Evolutionary conservation across 2,797 vertebrate species (phyloP), one percentile per base, ranked within the genome.

Genomic region (Arnoldichthys spilopterus): DNA sequence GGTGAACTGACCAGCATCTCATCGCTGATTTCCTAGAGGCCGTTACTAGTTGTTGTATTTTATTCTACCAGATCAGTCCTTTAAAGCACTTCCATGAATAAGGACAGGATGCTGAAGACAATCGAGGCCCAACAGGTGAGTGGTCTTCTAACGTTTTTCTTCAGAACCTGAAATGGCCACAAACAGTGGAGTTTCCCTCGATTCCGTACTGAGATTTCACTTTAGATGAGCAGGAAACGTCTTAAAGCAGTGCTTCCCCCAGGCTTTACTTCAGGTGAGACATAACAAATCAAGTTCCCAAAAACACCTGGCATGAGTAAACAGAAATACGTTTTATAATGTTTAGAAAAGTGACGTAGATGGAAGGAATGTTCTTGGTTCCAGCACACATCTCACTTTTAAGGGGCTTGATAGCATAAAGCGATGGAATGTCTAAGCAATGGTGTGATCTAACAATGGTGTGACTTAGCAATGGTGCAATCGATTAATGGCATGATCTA

Each of bases 161-260:
- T 11, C 34, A 40, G 8, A 64, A 61, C 24, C 7, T 26, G 2
- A 40, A 22, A 24, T 37, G 20, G 4, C 15, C 54, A 28, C 20
- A 28, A 58, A 32, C 26, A n/a, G 1, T 37, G 61, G 20, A 37
- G 18, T 63, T 61, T 63, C 22, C 40, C 26, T n/a, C 22, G 12
- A 66, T 43, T 2, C n/a, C 12, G 7, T 45, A 24, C 3, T 9
- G 12, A 66, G 37, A 45, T 40, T 74, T 40, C 40, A 0, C 43
- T 61, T 37, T 20, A 7, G 26, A 32, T 59, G 47, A 58, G 28
- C 54, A 70, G 67, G 76, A 71, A 77, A 77, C 40, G 28, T 45
- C 37, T 43, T 11, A 47, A 45, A 56, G 37, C 34, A 7, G 2
- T 1, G 13, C 16, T 67, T 69, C n/a, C 54, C 8, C 66, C 7